Conservation (phyloP, 2,797 vertebrate species). For the Cetoscarus ocellatus region DNA sequence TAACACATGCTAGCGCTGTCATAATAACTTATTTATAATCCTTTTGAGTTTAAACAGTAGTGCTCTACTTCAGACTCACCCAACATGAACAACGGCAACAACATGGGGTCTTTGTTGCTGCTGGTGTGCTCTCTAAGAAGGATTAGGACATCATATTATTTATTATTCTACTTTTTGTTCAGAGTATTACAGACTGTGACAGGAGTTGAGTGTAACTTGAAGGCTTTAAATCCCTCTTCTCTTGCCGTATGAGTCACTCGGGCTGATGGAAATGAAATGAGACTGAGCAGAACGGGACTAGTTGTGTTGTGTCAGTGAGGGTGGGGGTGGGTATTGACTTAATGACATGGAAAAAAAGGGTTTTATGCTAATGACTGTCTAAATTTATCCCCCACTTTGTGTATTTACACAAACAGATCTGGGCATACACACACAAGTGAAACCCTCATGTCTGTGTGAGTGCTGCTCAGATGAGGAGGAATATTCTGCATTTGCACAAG, state of each 20-base stretch:
- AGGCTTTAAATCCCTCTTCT: conserved; percentile 16
- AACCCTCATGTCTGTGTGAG: conserved; percentile 29
- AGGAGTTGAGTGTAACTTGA: conserved; percentile 26
- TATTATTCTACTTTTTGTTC: not conserved
- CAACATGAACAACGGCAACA: conserved; percentile 22
- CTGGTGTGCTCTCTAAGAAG: not conserved
- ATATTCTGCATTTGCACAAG: conserved; percentile 30
- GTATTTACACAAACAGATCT: conserved; percentile 40
- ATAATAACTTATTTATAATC: conserved; percentile 44
- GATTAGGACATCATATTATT: conserved; percentile 11
- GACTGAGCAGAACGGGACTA: conserved; percentile 38
- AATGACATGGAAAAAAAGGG: conserved; percentile 60
- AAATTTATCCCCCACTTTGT: conserved; percentile 65
- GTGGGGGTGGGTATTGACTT: conserved; percentile 30
- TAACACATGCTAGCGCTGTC: conserved; percentile 16
- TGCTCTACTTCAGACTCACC: conserved; percentile 8
- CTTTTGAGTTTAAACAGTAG: conserved; percentile 13
- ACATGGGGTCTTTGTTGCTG: conserved; percentile 5
- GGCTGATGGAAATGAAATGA: conserved; percentile 61
- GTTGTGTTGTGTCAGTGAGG: not conserved
- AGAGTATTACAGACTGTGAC: conserved; percentile 12
- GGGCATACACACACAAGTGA: conserved; percentile 9
- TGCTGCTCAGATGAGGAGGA: conserved; percentile 10
- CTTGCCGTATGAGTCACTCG: conserved; percentile 58
- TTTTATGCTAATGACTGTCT: conserved; percentile 74